Base-by-base conservation (phyloP, 2,113 vertebrate genomes). In the Aegithalos caudatus region DNA sequence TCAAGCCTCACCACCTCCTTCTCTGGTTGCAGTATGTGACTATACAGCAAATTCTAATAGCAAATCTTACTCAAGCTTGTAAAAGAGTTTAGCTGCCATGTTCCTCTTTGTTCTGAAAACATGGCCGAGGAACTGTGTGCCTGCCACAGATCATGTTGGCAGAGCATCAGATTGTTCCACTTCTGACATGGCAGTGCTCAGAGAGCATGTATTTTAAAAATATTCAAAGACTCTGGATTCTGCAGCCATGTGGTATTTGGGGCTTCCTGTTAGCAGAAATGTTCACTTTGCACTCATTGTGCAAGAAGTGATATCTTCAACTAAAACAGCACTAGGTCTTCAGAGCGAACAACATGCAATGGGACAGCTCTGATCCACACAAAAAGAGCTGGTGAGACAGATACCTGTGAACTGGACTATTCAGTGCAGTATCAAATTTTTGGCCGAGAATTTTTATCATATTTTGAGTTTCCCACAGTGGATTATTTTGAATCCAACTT, bases 171-270 rank as follows among this genome's bases (percentile, higher is more conserved):
- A 27, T 35, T 76, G 58, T 71, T 81, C 78, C 58, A 17, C 25
- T 72, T 53, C 71, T 77, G 76, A 42, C 71, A 65, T 4, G 45
- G 48, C 33, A 60, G 57, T 10, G 14, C 45, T 82, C 60, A 78
- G 69, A 74, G 28, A 90, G 40, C 48, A 74, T 29, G 9, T 53
- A 61, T 82, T 88, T 82, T 33, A 72, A 51, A 53, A 72, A 69
- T 27, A 57, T 53, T 84, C 72, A 57, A 42, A 88, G 76, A 45
- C 70, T 78, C 37, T 56, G 47, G 33, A 44, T 84, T 94, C 53
- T 88, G 71, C 38, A 90, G 62, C 61, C 79, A 7, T 29, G 28
- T 77, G 66, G 92, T 70, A 82, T 93, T 87, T 88, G 71, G 53
- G 66, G 53, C 74, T 88, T 85, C 85, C 74, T 57, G 66, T 62